These are phyloP conservation scores for Sakesphorus luctuosus DNA, from an alignment of 2,113 vertebrate species.

Conservation along the genomic window DNA sequence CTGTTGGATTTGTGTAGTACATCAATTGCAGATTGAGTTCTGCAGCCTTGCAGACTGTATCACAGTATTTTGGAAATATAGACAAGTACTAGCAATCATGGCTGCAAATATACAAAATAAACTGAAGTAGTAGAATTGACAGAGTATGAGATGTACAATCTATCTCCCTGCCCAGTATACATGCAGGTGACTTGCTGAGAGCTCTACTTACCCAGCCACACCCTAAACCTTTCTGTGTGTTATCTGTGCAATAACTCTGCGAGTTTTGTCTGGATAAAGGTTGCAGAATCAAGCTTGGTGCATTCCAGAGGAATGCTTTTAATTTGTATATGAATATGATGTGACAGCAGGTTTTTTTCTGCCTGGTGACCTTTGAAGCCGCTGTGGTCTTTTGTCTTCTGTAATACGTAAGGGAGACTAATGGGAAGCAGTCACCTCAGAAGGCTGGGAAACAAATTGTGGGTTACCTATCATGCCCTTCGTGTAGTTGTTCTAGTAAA, in stretches of 20 bases:
- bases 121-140: neutral
- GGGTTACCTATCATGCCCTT: neutral
- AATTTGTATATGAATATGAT: neutral
- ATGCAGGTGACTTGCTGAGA: neutral
- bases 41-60: neutral
- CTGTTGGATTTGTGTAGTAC: neutral
- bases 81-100: neutral
- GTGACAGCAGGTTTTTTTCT: neutral
- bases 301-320: constrained; percentile 11
- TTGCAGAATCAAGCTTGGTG: neutral
- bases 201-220: neutral
- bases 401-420: neutral
- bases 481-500: neutral
- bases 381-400: neutral
- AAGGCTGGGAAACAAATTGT: neutral
- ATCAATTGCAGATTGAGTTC: neutral
- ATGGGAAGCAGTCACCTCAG: neutral
- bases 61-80: neutral
- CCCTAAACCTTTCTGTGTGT: neutral
- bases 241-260: constrained; percentile 6
- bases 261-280: constrained; percentile 34
- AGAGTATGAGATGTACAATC: neutral
- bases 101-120: neutral
- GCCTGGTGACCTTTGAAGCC: neutral
- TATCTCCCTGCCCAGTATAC: neutral